A percentile compares a stretch with the other conserved stretches of the same genome.
Evolutionary conservation across 2,888 invertebrate species (phyloP).

Genomic region (Leucophora obtusa): DNA sequence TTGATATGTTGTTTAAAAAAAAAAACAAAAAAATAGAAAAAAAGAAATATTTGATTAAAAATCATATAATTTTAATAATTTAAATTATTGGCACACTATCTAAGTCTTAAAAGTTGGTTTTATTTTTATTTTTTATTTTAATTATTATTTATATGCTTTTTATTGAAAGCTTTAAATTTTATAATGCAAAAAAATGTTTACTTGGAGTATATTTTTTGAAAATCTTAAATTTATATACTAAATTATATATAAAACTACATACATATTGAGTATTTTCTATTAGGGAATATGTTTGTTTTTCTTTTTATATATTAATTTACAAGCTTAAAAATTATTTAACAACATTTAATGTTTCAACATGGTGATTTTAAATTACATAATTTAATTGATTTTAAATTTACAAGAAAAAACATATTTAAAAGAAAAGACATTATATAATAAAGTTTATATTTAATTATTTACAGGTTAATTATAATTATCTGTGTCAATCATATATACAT

Average conservation of each 20-base stretch:
- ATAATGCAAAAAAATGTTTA: slow-evolving; percentile 48
- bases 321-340: slow-evolving; percentile 78
- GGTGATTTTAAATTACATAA: slow-evolving; percentile 33
- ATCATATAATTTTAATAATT: slow-evolving; percentile 57
- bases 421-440: slow-evolving; percentile 27
- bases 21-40: slow-evolving; percentile 67
- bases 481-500: slow-evolving; percentile 10
- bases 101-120: slow-evolving; percentile 72
- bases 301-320: slow-evolving; percentile 70
- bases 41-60: slow-evolving; percentile 66
- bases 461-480: slow-evolving; percentile 31
- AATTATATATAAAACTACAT: slow-evolving; percentile 53
- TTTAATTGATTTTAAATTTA: slow-evolving; percentile 43
- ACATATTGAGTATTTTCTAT: slow-evolving; percentile 62
- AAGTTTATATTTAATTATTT: slow-evolving; percentile 48
- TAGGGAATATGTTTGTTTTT: slow-evolving; percentile 44
- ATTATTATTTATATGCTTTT: slow-evolving; percentile 52
- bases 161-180: slow-evolving; percentile 67
- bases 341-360: slow-evolving; percentile 77
- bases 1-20: slow-evolving; percentile 75
- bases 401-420: slow-evolving; percentile 26
- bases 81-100: slow-evolving; percentile 76
- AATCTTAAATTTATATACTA: slow-evolving; percentile 31
- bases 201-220: slow-evolving; percentile 67
- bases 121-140: slow-evolving; percentile 47